phyloP scores from a whole-genome alignment of 2,888 invertebrate species.

The Ephialtes manifestator region DNA sequence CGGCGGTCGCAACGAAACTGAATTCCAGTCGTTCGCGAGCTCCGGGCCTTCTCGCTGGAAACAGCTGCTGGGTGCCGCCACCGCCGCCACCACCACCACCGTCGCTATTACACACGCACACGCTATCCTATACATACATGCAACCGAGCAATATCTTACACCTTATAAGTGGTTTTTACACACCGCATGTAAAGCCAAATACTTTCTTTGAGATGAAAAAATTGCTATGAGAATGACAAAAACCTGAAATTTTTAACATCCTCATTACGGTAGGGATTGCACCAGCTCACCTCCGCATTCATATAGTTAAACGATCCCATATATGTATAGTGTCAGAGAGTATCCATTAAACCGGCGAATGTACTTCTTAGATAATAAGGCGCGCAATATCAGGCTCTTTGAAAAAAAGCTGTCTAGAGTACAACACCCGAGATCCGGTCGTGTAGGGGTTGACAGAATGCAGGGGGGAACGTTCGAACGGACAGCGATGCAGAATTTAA shows the following conservation, averaged over 20 bases:
- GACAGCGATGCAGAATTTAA: slow-evolving; percentile 34
- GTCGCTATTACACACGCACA: background rate
- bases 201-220: no score
- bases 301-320: background rate
- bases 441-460: background rate
- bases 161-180: no score
- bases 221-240: no score
- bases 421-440: background rate
- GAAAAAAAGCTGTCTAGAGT: background rate
- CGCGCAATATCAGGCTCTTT: background rate
- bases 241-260: no score
- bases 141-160: background rate
- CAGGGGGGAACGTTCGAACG: slow-evolving; percentile 11
- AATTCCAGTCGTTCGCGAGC: slow-evolving; percentile 60
- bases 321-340: background rate
- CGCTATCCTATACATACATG: background rate
- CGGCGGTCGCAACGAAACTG: slow-evolving; percentile 73
- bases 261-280: no score
- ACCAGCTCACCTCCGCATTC: background rate
- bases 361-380: background rate
- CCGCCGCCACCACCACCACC: background rate
- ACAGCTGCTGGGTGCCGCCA: slow-evolving; percentile 60
- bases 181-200: no score
- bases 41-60: slow-evolving; percentile 58
- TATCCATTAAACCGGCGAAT: background rate